Base-by-base conservation (phyloP, 2,888 invertebrate genomes). In the Shargacucullia verbasci region DNA sequence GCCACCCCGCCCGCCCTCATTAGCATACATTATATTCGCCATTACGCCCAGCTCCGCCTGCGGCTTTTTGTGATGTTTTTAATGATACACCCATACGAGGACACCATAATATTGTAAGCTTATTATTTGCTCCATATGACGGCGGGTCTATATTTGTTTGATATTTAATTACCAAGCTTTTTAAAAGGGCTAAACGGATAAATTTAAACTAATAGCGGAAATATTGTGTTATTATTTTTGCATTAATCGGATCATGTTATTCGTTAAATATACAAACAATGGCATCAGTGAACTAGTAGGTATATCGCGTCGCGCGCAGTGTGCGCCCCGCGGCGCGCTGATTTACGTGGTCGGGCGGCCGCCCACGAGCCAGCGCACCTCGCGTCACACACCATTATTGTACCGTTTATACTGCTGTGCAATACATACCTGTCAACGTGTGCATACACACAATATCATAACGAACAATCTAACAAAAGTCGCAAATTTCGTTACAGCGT, bases 1-100 rank as follows among this genome's bases (percentile, higher is more conserved):
- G 83, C 81, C 78, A 80, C 83, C 84, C 85, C 81, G 81, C 85
- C 85, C 82, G 86, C 87, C 85, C 89, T 92, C 91, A 92, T 94
- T 93, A 93, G 86, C 94, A 93, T 93, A 93, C 87, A 93, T 94
- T 93, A 94, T 91, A 89, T 89, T 89, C 86, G 83, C 89, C 87
- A 88, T 91, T 90, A 91, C 89, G 87, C 85, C 83, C 84, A 84
- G 80, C 83, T 81, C 84, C 73, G 89, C 87, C 84, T 85, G 88
- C 78, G 85, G 87, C 82, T 87, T 88, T 87, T 87, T 88, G 83
- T 83, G 73, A 81, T 87, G 85, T 88, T 91, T 89, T 88, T 88
- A 85, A 88, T 87, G 81, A 85, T 86, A 87, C 80, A 80, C 82
- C 78, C 79, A 79, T 71, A 63, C 73, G 45, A 70, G 73, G 70